Evolutionary conservation across 2,888 invertebrate species (phyloP), one percentile per base, ranked within the genome.

Genomic region (Augiades crinisus): DNA sequence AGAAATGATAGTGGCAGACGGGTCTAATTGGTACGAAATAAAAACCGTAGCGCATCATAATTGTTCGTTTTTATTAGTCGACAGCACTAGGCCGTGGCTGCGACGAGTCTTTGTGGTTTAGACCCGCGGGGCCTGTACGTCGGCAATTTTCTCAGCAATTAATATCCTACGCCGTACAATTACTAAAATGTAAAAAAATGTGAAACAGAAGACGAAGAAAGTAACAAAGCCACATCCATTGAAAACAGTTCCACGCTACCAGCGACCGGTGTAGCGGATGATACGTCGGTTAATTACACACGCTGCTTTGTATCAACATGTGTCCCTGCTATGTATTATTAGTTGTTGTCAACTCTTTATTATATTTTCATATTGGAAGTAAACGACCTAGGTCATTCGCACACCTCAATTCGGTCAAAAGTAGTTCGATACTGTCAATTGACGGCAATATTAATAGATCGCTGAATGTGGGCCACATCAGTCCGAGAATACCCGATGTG

Each of bases 141-240:
- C 67, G 63, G 82, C 76, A 80, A 84, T 85, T 86, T 85, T 81
- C 85, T 81, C 79, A 82, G 78, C 83, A 86, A 86, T 86, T 85
- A 84, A 84, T 83, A 76, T 71, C 70, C 72, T 73, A 78, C 76
- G 65, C 68, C 56, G 72, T 75, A 77, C 76, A 85, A 82, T 84
- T 82, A 82, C 79, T 75, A 70, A 76, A 79, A 79, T 73, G 72
- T 71, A 78, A 83, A 82, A 30, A 65, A 83, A 82, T 72, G 73
- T 71, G 66, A 80, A 76, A 78, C 77, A 78, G 72, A 73, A 79
- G 72, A 76, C 62, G 68, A 66, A 72, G 69, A 65, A 76, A 81
- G 80, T 78, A 77, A 78, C 69, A 58, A 65, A 69, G 72, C 68
- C 64, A 64, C 67, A 70, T 68, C 66, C 67, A 76, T 72, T 72